phyloP scores from a whole-genome alignment of 2,113 vertebrate genomes.

The Ahaetulla prasina region DNA sequence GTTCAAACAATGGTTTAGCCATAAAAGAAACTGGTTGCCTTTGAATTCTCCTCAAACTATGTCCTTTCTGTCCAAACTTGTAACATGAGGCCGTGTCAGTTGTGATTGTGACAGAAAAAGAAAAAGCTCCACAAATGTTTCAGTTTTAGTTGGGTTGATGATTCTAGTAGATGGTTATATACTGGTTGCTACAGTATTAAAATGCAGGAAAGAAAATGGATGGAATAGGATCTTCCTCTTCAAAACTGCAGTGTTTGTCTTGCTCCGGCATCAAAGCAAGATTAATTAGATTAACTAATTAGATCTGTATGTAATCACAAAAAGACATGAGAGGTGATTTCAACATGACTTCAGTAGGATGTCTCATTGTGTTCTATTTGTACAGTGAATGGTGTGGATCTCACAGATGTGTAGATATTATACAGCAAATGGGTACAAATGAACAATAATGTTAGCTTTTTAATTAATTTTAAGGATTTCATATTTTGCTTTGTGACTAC shows the following conservation, averaged over 20 bases:
- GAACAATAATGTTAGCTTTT: background rate
- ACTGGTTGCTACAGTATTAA: background rate
- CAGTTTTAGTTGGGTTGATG: background rate
- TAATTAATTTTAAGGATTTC: background rate
- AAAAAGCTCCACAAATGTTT: background rate
- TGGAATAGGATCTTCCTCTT: background rate
- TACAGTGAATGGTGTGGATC: background rate
- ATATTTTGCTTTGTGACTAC: background rate
- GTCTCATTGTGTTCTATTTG: background rate
- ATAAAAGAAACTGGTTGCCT: background rate
- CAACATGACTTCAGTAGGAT: background rate
- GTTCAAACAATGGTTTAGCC: background rate
- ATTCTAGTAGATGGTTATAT: background rate
- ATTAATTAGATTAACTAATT: background rate
- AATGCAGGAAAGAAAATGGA: background rate
- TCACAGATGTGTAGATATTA: background rate
- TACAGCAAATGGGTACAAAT: background rate
- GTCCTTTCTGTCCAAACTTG: background rate
- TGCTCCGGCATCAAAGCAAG: background rate
- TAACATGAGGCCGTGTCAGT: background rate
- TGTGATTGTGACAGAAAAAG: too few relatives aligned
- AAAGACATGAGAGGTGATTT: background rate
- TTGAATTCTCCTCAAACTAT: background rate
- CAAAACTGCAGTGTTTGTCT: background rate
- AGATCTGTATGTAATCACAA: background rate